These are phyloP conservation scores for Idris sp. DNA, from an alignment of 1,140 invertebrate species.

Conservation along the genomic window DNA sequence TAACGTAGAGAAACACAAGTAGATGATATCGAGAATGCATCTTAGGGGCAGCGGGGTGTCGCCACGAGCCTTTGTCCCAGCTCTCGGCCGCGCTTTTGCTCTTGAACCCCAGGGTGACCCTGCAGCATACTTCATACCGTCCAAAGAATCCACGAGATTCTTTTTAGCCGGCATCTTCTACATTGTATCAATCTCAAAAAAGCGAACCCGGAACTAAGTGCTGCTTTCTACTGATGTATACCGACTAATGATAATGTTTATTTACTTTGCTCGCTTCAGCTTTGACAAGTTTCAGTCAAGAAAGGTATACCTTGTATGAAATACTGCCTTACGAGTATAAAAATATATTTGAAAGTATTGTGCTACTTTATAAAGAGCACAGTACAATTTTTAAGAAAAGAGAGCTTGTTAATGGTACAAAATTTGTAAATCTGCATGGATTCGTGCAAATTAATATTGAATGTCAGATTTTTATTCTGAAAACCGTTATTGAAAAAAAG, in stretches of 20 bases:
- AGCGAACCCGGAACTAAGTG: constrained; percentile 58
- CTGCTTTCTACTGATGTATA: constrained; percentile 27
- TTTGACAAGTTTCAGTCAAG: constrained; percentile 16
- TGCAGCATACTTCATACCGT: constrained; percentile 61
- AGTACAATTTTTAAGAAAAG: too few species aligned
- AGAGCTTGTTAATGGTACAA: too few species aligned
- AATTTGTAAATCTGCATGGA: too few species aligned
- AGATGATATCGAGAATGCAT: constrained; percentile 75
- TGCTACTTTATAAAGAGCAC: too few species aligned
- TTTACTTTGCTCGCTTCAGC: constrained; percentile 38
- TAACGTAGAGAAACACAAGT: constrained; percentile 76
- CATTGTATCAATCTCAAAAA: constrained; percentile 65
- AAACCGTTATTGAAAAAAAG: too few species aligned
- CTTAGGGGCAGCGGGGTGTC: constrained; percentile 72
- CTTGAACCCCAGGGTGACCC: constrained; percentile 60
- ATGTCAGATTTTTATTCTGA: too few species aligned
- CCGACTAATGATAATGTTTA: constrained; percentile 52
- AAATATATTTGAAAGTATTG: background rate
- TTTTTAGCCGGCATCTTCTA: constrained; percentile 55
- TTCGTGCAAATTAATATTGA: too few species aligned
- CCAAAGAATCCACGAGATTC: constrained; percentile 58
- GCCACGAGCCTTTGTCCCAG: constrained; percentile 72
- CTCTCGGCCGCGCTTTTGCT: constrained; percentile 66
- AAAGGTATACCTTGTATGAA: constrained; percentile 6
- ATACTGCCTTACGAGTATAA: background rate